Percentiles rank a stretch among this genome's conserved stretches.
phyloP scores from a whole-genome alignment of 2,888 invertebrate genomes.

The Maniola hyperantus region DNA sequence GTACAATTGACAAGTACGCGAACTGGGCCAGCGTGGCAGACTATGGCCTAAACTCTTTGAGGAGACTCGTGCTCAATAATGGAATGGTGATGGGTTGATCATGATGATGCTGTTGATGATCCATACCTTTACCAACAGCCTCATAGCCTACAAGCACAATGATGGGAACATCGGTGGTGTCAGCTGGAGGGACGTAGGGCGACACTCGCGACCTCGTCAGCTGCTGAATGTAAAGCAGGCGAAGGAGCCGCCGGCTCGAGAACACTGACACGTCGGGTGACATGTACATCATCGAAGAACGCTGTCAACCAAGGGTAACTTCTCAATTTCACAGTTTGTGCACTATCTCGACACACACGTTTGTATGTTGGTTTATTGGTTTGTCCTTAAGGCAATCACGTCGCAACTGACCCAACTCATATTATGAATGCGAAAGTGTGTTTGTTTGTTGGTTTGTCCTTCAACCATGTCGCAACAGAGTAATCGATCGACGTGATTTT shows the following conservation, averaged over 20 bases:
- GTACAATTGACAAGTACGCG: neutral
- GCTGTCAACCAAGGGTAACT: constrained; percentile 44
- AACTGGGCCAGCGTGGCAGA: too few species aligned
- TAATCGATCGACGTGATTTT: too few species aligned
- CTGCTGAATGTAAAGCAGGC: constrained; percentile 69
- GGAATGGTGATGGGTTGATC: too few species aligned
- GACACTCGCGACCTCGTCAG: constrained; percentile 62
- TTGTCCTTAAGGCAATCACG: too few species aligned
- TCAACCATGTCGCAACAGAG: too few species aligned
- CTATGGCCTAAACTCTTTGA: too few species aligned
- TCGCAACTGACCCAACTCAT: too few species aligned
- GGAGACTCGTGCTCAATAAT: too few species aligned
- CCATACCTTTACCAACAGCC: constrained; percentile 69
- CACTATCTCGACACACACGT: too few species aligned
- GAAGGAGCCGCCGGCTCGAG: constrained; percentile 62
- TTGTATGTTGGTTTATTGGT: too few species aligned
- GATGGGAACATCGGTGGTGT: constrained; percentile 66
- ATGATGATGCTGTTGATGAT: neutral
- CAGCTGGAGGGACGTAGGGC: constrained; percentile 61
- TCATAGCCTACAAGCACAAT: constrained; percentile 69
- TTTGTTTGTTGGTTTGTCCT: too few species aligned
- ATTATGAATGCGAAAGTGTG: too few species aligned
- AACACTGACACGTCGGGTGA: constrained; percentile 58
- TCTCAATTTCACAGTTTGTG: neutral
- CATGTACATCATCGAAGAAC: constrained; percentile 64